Percentiles rank a stretch among this genome's conserved stretches.
phyloP scores from a whole-genome alignment of 2,113 vertebrate species.

The Brachyistius frenatus region DNA sequence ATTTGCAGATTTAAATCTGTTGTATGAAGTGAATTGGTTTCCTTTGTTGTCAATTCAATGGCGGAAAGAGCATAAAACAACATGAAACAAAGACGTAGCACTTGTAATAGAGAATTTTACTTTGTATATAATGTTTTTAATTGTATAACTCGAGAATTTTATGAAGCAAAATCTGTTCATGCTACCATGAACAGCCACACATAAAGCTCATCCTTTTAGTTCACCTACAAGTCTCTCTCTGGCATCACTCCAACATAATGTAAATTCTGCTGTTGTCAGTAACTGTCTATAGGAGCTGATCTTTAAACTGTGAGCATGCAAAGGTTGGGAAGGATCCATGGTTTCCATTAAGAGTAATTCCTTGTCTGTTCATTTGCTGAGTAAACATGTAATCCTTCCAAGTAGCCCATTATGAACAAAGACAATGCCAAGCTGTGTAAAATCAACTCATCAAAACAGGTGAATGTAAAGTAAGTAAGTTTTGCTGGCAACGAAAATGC shows the following conservation, averaged over 20 bases:
- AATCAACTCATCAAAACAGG: slow-evolving; percentile 71
- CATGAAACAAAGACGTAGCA: not conserved
- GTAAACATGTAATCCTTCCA: slow-evolving; percentile 77
- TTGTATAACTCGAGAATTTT: not conserved
- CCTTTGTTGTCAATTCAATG: not conserved
- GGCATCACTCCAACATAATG: slow-evolving; percentile 45
- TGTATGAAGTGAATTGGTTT: not conserved
- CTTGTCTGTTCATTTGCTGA: slow-evolving; percentile 78
- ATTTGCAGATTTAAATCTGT: not conserved
- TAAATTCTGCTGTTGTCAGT: slow-evolving; percentile 70
- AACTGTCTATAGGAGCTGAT: slow-evolving; percentile 41
- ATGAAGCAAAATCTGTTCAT: not conserved
- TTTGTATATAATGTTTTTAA: not conserved
- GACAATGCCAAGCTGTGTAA: slow-evolving; percentile 69
- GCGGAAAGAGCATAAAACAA: not conserved
- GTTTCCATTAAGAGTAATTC: slow-evolving; percentile 80
- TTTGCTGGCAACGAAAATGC: slow-evolving; percentile 50
- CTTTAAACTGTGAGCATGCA: slow-evolving; percentile 53
- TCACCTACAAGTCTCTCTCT: not conserved
- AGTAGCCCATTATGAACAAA: slow-evolving; percentile 70
- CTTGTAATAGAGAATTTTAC: not conserved
- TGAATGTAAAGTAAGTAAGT: slow-evolving; percentile 41
- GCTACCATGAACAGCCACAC: slow-evolving; percentile 14
- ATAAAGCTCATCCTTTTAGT: slow-evolving; percentile 29
- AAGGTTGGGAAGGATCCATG: slow-evolving; percentile 77